Percentiles rank a stretch among this genome's conserved stretches.
phyloP scores from a whole-genome alignment of 64 coral and sea anemone species.

The Porites australiensis region DNA sequence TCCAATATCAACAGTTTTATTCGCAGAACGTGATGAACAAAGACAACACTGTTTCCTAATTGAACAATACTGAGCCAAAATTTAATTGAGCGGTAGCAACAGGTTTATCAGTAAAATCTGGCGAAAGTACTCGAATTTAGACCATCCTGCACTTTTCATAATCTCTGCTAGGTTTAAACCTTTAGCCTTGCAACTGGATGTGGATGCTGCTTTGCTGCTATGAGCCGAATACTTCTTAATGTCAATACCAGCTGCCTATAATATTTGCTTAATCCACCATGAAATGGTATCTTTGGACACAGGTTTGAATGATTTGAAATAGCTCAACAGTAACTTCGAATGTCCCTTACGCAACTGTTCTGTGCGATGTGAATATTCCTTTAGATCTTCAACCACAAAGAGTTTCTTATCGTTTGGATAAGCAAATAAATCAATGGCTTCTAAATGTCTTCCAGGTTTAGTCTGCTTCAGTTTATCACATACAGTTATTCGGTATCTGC shows the following conservation, averaged over 20 bases:
- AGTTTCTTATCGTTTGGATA: conserved; percentile 23
- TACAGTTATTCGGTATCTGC: conserved; percentile 7
- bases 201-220: conserved; percentile 36
- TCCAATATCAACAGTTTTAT: too few relatives aligned
- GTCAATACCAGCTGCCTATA: conserved; percentile 37
- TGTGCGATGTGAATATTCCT: conserved; percentile 18
- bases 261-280: conserved; percentile 33
- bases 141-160: conserved; percentile 5
- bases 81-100: too few relatives aligned
- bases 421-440: neutral
- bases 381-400: conserved; percentile 24
- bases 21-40: too few relatives aligned
- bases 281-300: conserved; percentile 52
- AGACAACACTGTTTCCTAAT: too few relatives aligned
- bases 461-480: conserved; percentile 31
- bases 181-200: conserved; percentile 13
- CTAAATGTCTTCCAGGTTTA: conserved; percentile 37
- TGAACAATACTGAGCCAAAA: too few relatives aligned
- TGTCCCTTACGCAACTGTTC: neutral
- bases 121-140: neutral
- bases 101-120: neutral
- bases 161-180: neutral
- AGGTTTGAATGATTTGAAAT: conserved; percentile 32
- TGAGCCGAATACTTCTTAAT: conserved; percentile 36
- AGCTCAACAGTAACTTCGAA: conserved; percentile 35